phyloP scores from a whole-genome alignment of 2,797 vertebrate species.

The Tolypeutes matacus region DNA sequence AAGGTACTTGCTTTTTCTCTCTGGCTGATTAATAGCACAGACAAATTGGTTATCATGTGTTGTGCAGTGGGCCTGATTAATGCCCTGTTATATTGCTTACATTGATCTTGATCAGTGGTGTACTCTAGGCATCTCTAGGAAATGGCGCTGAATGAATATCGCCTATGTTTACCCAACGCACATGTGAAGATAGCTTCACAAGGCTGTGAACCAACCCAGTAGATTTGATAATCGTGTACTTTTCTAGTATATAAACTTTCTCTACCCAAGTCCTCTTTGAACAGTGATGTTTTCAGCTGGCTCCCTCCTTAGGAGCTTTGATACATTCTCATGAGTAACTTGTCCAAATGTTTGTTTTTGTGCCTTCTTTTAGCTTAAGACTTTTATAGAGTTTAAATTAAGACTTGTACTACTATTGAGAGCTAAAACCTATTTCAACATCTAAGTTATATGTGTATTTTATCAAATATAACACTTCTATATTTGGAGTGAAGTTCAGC shows the following conservation, averaged over 20 bases:
- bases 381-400: neutral
- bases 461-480: neutral
- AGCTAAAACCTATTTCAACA: neutral
- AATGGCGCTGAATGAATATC: neutral
- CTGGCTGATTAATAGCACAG: neutral
- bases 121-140: neutral
- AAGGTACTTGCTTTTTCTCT: neutral
- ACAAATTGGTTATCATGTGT: neutral
- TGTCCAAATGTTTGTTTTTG: neutral
- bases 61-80: neutral
- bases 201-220: too few relatives aligned
- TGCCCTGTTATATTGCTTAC: neutral
- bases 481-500: neutral
- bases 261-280: neutral
- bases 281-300: neutral
- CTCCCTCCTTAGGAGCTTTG: neutral
- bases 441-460: neutral
- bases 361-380: neutral
- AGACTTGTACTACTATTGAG: too few relatives aligned
- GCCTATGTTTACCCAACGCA: neutral
- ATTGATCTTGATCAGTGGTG: neutral
- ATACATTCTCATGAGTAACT: neutral
- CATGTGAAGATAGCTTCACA: too few relatives aligned
- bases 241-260: neutral
- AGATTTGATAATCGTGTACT: too few relatives aligned